phyloP scores from a whole-genome alignment of 2,113 vertebrate species.

The Megalops atlanticus region DNA sequence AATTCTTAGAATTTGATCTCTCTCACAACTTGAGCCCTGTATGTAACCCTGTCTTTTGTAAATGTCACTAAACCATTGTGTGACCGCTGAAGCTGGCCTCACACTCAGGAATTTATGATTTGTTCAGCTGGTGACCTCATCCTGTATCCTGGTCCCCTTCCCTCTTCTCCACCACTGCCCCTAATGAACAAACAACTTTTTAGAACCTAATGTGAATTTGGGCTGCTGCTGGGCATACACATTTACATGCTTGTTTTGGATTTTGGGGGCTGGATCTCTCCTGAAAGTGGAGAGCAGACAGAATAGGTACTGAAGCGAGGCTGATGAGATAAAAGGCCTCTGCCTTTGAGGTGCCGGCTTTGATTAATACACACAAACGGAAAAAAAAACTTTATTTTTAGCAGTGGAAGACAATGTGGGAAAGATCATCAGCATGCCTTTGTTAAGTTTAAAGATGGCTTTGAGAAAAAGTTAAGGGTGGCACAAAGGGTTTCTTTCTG shows the following conservation, averaged over 20 bases:
- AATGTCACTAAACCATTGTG: too few relatives aligned
- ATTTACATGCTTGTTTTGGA: background rate
- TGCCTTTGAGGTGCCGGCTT: conserved; percentile 17
- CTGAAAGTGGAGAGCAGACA: background rate
- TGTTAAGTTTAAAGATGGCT: background rate
- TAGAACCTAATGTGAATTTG: background rate
- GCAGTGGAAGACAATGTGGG: conserved; percentile 44
- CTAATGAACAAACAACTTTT: too few relatives aligned
- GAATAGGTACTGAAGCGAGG: background rate
- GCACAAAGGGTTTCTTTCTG: background rate
- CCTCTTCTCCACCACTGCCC: too few relatives aligned
- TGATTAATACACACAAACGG: conserved; percentile 58
- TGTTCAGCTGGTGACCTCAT: background rate
- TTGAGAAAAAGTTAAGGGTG: conserved; percentile 33
- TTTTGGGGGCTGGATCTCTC: background rate
- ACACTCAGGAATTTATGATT: too few relatives aligned
- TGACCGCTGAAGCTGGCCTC: too few relatives aligned
- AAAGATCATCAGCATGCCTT: background rate
- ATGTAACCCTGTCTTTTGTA: too few relatives aligned
- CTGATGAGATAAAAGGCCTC: background rate
- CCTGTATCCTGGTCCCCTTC: too few relatives aligned
- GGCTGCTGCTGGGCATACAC: background rate
- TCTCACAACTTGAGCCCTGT: too few relatives aligned
- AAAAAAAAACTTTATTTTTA: conserved; percentile 62
- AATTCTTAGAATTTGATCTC: too few relatives aligned